Conservation (phyloP, 2,797 vertebrate species). For the Gadopsis marmoratus region DNA sequence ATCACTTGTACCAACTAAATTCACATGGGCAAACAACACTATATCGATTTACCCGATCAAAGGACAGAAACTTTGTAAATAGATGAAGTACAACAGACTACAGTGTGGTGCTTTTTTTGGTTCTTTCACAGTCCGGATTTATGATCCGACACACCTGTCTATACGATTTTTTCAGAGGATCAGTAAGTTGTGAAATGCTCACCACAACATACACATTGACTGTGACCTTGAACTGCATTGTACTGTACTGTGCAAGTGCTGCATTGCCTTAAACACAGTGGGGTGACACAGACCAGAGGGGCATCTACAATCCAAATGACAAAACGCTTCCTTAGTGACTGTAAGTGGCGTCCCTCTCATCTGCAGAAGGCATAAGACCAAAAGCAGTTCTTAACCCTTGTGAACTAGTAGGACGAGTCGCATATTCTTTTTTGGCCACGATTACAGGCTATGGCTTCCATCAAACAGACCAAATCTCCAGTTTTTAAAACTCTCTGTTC, state of each 20-base stretch:
- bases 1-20: neutral
- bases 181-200: constrained; percentile 21
- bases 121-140: neutral
- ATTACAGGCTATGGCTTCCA: constrained; percentile 44
- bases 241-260: neutral
- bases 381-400: constrained; percentile 43
- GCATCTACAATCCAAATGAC: constrained; percentile 4
- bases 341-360: constrained; percentile 20
- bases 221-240: constrained; percentile 15
- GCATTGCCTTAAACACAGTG: neutral
- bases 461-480: constrained; percentile 40
- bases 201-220: constrained; percentile 17
- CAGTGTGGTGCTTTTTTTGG: neutral
- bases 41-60: neutral
- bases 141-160: neutral
- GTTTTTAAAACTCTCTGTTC: constrained; percentile 32
- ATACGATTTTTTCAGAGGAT: constrained; percentile 9
- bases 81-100: neutral
- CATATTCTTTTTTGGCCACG: constrained; percentile 43
- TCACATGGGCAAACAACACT: neutral
- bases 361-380: constrained; percentile 19
- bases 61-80: neutral
- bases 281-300: neutral
- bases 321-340: constrained; percentile 14
- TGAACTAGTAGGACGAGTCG: constrained; percentile 27